Evolutionary conservation across 2,888 invertebrate species (phyloP), one percentile per base, ranked within the genome.

Genomic region (Drosophila phalerata): DNA sequence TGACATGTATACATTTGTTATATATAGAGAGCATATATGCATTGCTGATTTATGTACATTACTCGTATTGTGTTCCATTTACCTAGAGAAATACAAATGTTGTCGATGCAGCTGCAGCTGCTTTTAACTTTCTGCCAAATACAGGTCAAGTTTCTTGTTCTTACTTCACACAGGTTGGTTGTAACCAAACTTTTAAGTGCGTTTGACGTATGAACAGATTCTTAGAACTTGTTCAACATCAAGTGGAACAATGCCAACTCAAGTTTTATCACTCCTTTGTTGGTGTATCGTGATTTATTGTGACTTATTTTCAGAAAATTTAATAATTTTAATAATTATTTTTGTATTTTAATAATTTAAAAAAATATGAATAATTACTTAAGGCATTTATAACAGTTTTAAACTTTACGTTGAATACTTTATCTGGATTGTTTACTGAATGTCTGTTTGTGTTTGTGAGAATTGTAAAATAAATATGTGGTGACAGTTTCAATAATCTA

Each of bases 31-130:
- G 17, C 40, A 55, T 65, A 67, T 69, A 57, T 75, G 58, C 72
- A 60, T 62, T 72, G 63, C 62, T 72, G 84, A 75, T 75, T 75
- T 71, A 69, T 75, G 69, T 80, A 57, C 53, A 72, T 32, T 66
- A 49, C 57, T 45, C 63, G 66, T 67, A 68, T 84, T 84, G 65
- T 84, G 85, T 61, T 65, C 73, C 85, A 80, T 77, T 80, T 84
- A 84, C 85, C 78, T 68, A 84, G 79, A 77, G 81, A 81, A 80
- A 77, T 72, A 81, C 68, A 77, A 80, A 77, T 80, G 58, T 69
- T 65, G 55, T 60, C 60, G 73, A 51, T 53, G 64, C 83, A 60
- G 37, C 61, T 66, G 69, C 75, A 55, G 63, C 55, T 63, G 73
- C 58, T 69, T 70, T 67, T 53, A 71, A 58, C 63, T 63, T 25